Conservation (phyloP, 2,888 invertebrate species). For the Phortica magna region DNA sequence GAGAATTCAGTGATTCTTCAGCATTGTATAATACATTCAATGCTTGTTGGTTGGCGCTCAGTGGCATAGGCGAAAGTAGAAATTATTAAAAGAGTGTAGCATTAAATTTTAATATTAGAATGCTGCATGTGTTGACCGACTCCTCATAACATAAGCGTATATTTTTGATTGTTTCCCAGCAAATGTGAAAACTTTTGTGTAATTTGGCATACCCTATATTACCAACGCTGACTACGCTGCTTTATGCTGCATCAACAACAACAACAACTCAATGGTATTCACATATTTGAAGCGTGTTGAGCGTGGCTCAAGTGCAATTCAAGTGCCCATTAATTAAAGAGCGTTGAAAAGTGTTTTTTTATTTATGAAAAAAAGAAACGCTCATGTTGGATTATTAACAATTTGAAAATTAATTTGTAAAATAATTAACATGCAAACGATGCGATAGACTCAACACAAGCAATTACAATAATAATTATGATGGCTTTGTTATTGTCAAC, state of each 20-base stretch:
- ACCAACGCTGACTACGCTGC: too few relatives aligned
- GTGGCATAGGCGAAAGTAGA: too few relatives aligned
- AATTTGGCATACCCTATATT: too few relatives aligned
- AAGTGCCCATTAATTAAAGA: conserved; percentile 3
- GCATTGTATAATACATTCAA: too few relatives aligned
- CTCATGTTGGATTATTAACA: conserved; percentile 63
- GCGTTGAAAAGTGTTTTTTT: conserved; percentile 27
- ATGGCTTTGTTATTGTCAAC: conserved; percentile 18
- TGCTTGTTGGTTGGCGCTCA: too few relatives aligned
- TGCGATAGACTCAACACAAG: background rate
- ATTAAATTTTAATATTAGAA: too few relatives aligned
- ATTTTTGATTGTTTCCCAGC: too few relatives aligned
- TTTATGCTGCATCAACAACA: background rate
- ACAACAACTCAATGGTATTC: background rate
- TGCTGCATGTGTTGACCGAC: too few relatives aligned
- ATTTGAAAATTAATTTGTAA: conserved; percentile 72
- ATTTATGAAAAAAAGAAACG: conserved; percentile 1
- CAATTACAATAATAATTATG: conserved; percentile 23
- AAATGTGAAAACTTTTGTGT: too few relatives aligned
- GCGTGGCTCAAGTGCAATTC: background rate
- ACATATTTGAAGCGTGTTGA: background rate
- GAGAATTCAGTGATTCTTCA: too few relatives aligned
- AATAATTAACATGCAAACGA: conserved; percentile 65
- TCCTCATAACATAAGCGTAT: too few relatives aligned
- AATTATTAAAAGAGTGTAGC: too few relatives aligned